Evolutionary conservation across 2,113 vertebrate species (phyloP).

Genomic region (Ifrita kowaldi): DNA sequence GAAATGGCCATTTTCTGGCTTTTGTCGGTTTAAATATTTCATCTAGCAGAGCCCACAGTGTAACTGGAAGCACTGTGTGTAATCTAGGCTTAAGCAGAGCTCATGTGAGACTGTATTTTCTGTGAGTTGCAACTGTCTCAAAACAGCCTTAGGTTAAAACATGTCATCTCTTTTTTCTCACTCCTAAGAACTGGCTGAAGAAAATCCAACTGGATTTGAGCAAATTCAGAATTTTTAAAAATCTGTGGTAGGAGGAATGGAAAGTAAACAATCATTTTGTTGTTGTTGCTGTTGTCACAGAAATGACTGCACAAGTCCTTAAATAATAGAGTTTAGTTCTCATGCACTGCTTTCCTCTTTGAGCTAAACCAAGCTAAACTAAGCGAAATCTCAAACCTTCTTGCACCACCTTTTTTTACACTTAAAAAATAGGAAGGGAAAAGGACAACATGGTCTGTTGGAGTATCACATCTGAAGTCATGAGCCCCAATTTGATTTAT

Average conservation of each 20-base stretch:
- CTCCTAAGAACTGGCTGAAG: background rate
- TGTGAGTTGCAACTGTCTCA: background rate
- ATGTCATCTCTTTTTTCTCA: background rate
- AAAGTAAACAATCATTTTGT: background rate
- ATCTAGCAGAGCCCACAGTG: background rate
- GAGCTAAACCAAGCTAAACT: background rate
- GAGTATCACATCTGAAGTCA: background rate
- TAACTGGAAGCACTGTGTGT: background rate
- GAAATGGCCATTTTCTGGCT: constrained; percentile 17
- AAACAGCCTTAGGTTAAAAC: constrained; percentile 50
- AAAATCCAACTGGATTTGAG: constrained; percentile 22
- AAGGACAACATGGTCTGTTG: background rate
- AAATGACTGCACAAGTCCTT: background rate
- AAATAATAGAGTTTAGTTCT: background rate
- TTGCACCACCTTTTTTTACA: background rate
- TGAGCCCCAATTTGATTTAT: background rate
- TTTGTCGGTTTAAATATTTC: constrained; percentile 26
- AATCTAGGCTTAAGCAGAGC: background rate
- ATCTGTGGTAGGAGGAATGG: background rate
- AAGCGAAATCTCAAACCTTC: background rate
- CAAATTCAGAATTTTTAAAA: background rate
- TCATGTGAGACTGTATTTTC: background rate
- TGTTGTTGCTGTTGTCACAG: background rate
- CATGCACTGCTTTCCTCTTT: background rate
- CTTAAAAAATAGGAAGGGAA: background rate